Base-by-base conservation (phyloP, 2,797 vertebrate genomes). In the Prunella strophiata region DNA sequence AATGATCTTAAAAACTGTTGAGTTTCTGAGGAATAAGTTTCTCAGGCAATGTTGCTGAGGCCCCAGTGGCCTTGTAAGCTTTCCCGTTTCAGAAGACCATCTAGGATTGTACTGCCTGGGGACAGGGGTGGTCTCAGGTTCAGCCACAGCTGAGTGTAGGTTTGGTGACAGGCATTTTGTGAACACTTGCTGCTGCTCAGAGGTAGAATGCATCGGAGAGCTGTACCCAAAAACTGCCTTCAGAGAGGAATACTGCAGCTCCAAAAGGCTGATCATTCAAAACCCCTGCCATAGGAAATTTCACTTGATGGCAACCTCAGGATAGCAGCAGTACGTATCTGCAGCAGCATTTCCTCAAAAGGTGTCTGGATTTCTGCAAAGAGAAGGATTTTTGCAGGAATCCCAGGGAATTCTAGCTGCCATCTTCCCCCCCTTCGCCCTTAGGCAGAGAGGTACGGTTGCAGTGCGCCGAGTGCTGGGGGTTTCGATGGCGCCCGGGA, bases 401-500 rank as follows among this genome's bases (percentile, higher is more conserved):
- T 75, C 29, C 2, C 2, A 3, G 10, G 4, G 5, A 4, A 0
- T 67, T 66, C 22, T 21, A 2, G 18, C 11, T 86, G 30, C 67
- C 10, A 0, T 43, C 16, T 30, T 62, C 13, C 3, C 4, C 22
- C 36, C 36, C 36, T 36, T 36, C 36, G 9, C 36, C 34, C 7
- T 30, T 16, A 4, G 0, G 17, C 10, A 36, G 34, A 36, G 34
- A 34, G 73, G 29, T 10, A 0, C 29, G 30, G 36, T 26, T 13
- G 5, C 1, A 1, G 3, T 27, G 30, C 3, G 11, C 27, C 6
- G 45, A 8, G 26, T 0, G 7, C 4, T 8, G 4, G 30, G 27
- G 13, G 2, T n/a, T 43, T 66, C 5, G n/a, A 15, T 21, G 8
- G 34, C n/a, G 11, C 5, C 2, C 3, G 13, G 22, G 27, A 30